Conservation (phyloP, 2,888 invertebrate genomes). For the Hydrotaea diabolus region DNA sequence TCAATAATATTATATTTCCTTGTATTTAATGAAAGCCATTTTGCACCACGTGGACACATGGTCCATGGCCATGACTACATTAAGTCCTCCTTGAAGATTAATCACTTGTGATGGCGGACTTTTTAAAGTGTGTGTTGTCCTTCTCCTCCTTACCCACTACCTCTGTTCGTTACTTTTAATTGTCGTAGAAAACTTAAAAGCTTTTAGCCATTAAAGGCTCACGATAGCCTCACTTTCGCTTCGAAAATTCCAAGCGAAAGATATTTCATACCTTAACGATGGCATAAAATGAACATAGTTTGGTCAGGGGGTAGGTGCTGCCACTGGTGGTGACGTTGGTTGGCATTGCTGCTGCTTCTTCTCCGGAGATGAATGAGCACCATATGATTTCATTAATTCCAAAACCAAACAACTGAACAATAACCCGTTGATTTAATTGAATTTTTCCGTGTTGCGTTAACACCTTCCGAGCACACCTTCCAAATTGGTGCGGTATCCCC, state of each 20-base stretch:
- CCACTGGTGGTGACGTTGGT: not conserved
- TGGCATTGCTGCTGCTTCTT: not conserved
- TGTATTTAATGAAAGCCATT: too few relatives aligned
- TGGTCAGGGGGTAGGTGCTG: too few relatives aligned
- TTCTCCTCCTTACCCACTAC: not conserved
- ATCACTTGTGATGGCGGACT: constrained; percentile 1
- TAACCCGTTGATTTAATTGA: constrained; percentile 25
- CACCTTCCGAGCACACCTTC: constrained; percentile 15
- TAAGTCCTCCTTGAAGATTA: not conserved
- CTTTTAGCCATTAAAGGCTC: not conserved
- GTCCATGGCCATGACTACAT: not conserved
- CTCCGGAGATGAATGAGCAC: not conserved
- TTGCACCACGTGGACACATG: not conserved
- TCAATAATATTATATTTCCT: too few relatives aligned
- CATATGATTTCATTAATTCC: constrained; percentile 13
- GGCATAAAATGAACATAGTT: not conserved
- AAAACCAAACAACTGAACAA: constrained; percentile 5
- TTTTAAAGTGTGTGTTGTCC: not conserved
- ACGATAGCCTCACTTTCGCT: not conserved
- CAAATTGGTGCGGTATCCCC: not conserved
- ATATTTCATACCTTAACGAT: not conserved
- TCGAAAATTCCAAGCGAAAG: not conserved
- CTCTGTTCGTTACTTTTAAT: not conserved
- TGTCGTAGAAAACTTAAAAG: constrained; percentile 16
- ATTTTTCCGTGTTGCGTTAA: constrained; percentile 3